Conservation (phyloP, 2,113 vertebrate species). For the Corythornis cristatus region DNA sequence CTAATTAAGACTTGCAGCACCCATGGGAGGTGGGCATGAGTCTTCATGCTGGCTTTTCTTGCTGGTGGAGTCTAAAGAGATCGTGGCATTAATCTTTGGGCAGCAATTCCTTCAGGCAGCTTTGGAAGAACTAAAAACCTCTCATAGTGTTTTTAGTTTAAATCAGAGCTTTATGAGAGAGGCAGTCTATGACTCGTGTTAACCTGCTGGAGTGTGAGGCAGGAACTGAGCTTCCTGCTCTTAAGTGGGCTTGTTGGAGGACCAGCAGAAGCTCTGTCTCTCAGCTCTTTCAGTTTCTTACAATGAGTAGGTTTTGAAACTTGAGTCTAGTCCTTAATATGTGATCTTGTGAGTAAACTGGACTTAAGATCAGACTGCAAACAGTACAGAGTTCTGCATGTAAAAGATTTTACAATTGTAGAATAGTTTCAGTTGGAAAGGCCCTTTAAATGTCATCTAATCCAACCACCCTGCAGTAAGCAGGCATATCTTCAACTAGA, state of each 20-base stretch:
- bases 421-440: neutral
- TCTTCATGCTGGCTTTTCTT: neutral
- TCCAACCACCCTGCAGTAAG: neutral
- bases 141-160: neutral
- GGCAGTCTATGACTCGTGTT: neutral
- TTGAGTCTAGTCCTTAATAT: neutral
- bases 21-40: neutral
- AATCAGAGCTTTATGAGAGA: neutral
- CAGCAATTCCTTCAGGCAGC: neutral
- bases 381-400: neutral
- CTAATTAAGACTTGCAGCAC: slow-evolving; percentile 4
- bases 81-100: neutral
- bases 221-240: neutral
- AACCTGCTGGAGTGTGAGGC: neutral
- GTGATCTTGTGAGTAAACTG: neutral
- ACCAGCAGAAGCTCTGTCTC: neutral
- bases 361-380: neutral
- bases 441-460: neutral
- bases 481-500: neutral
- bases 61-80: slow-evolving; percentile 4
- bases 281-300: neutral
- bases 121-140: neutral
- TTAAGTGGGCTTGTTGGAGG: neutral
- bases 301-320: neutral
- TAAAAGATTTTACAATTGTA: neutral